These are phyloP conservation scores for Thalpophila matura DNA, from an alignment of 2,888 invertebrate species.

Conservation along the genomic window DNA sequence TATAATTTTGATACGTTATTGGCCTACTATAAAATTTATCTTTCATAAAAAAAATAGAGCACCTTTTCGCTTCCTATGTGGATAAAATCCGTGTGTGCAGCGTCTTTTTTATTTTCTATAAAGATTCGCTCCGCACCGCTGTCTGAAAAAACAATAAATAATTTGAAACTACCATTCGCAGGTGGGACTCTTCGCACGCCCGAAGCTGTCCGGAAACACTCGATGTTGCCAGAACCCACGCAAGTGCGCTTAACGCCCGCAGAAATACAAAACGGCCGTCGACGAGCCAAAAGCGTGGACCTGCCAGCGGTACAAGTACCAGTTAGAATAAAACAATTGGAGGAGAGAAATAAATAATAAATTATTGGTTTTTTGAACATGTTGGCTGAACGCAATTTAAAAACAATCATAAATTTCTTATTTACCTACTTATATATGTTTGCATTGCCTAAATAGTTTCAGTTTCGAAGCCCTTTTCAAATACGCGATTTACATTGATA, in stretches of 20 bases:
- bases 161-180: conserved; percentile 42
- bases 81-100: no score
- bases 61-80: no score
- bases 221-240: conserved; percentile 76
- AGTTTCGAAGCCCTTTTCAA: no score
- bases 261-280: conserved; percentile 79
- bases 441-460: no score
- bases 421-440: no score
- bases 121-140: conserved; percentile 6
- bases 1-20: no score
- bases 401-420: no score
- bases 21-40: no score
- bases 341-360: conserved; percentile 72
- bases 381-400: conserved; percentile 23
- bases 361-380: conserved; percentile 11
- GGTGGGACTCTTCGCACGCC: conserved; percentile 79
- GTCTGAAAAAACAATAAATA: not conserved
- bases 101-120: not conserved
- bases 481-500: no score
- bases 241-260: conserved; percentile 66
- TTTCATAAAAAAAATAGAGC: no score
- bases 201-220: conserved; percentile 77
- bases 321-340: conserved; percentile 83
- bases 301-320: conserved; percentile 88
- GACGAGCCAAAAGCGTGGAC: conserved; percentile 85